Evolutionary conservation across 2,888 invertebrate species (phyloP).

Genomic region (Hirtodrosophila confusa): DNA sequence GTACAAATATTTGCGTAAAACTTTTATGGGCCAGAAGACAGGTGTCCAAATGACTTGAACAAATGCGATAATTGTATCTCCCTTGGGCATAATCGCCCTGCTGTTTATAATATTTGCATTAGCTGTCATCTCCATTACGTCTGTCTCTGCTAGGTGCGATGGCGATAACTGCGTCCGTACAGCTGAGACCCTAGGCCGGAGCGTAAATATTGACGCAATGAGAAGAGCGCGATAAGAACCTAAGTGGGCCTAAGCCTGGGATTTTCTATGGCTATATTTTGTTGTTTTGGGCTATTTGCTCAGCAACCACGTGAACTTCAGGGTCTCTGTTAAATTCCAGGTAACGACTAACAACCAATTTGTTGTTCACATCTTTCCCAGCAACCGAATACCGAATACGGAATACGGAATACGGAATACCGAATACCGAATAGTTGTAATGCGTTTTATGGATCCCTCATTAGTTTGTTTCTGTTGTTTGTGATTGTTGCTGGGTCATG

Average conservation of each 20-base stretch:
- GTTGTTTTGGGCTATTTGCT: constrained; percentile 42
- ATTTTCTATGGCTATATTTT: constrained; percentile 2
- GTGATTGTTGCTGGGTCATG: no score
- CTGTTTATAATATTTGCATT: constrained; percentile 60
- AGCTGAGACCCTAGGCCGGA: constrained; percentile 10
- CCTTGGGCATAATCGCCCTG: constrained; percentile 24
- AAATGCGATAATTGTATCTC: constrained; percentile 38
- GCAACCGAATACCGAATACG: no score
- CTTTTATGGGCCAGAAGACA: constrained; percentile 21
- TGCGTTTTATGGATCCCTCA: no score
- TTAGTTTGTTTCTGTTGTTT: no score
- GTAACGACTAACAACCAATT: no score
- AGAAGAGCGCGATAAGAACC: constrained; percentile 44
- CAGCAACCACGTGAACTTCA: not conserved
- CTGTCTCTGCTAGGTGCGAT: constrained; percentile 1
- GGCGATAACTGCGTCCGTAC: constrained; percentile 26
- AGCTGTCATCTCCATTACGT: constrained; percentile 27
- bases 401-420: no score
- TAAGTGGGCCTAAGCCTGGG: not conserved
- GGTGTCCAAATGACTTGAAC: no score
- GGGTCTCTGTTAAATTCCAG: no score
- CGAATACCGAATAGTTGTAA: no score
- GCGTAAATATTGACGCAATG: constrained; percentile 53
- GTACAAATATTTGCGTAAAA: no score
- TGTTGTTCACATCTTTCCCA: no score